These are phyloP conservation scores for Penaeus japonicus DNA, from an alignment of 1,140 invertebrate species.

Conservation along the genomic window DNA sequence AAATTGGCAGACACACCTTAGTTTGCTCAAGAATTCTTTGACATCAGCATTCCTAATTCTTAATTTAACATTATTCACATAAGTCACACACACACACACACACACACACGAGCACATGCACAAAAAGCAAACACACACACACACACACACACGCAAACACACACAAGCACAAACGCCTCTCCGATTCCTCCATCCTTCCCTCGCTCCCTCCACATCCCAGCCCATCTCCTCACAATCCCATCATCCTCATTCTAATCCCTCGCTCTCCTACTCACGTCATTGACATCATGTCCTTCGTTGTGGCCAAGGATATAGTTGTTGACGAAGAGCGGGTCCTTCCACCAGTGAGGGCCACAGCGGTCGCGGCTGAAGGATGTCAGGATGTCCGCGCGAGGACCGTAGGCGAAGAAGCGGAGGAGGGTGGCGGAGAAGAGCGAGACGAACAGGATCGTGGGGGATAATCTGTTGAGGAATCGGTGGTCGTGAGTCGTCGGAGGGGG, in stretches of 20 bases:
- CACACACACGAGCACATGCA: no score
- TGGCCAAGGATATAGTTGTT: conserved; percentile 9
- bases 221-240: no score
- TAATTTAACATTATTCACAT: no score
- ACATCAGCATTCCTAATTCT: neutral
- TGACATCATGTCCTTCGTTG: neutral
- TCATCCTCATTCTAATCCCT: neutral
- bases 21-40: no score
- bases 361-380: neutral
- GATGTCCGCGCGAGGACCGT: neutral
- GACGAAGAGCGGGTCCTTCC: conserved; percentile 41
- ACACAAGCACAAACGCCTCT: no score
- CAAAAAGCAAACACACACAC: no score
- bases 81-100: no score
- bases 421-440: neutral
- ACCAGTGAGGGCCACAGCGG: neutral
- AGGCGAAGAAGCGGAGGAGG: neutral
- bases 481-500: neutral
- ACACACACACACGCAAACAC: no score
- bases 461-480: neutral
- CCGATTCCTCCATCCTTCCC: neutral
- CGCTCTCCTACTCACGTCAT: neutral
- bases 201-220: no score
- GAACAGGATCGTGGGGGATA: neutral
- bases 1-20: no score